phyloP scores from a whole-genome alignment of 1,140 invertebrate genomes.

The Drusus annulatus region DNA sequence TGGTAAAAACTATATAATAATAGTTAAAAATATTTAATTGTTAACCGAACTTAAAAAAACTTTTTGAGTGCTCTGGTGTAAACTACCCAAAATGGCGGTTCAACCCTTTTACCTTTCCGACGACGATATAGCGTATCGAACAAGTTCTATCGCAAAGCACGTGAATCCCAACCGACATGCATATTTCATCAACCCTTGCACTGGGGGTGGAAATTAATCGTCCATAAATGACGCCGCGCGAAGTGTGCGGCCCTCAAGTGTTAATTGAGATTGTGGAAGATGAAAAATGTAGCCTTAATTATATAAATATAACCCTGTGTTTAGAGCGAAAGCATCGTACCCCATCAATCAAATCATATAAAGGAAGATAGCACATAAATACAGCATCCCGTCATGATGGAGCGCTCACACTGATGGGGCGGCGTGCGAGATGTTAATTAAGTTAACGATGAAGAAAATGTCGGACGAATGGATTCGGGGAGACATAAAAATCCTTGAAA shows the following conservation, averaged over 20 bases:
- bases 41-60: no score
- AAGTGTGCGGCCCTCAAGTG: slow-evolving; percentile 24
- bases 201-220: slow-evolving; percentile 40
- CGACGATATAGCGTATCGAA: no score
- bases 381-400: slow-evolving; percentile 6
- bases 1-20: no score
- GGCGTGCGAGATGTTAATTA: slow-evolving; percentile 36
- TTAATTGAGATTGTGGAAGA: slow-evolving; percentile 42
- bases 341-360: slow-evolving; percentile 23
- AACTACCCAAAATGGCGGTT: no score
- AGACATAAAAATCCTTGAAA: no score
- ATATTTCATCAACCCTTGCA: slow-evolving; percentile 17
- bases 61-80: no score
- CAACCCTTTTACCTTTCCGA: no score
- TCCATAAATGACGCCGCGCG: slow-evolving; percentile 37
- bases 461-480: no score
- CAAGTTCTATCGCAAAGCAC: no score
- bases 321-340: background rate
- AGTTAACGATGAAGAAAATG: background rate
- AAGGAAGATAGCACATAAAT: no score
- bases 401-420: slow-evolving; percentile 15
- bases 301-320: slow-evolving; percentile 10
- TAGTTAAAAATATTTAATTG: no score
- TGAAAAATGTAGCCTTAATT: slow-evolving; percentile 45
- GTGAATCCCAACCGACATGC: background rate